Base-by-base conservation (phyloP, 2,888 invertebrate genomes). In the Trypoxylon attenuatum region DNA sequence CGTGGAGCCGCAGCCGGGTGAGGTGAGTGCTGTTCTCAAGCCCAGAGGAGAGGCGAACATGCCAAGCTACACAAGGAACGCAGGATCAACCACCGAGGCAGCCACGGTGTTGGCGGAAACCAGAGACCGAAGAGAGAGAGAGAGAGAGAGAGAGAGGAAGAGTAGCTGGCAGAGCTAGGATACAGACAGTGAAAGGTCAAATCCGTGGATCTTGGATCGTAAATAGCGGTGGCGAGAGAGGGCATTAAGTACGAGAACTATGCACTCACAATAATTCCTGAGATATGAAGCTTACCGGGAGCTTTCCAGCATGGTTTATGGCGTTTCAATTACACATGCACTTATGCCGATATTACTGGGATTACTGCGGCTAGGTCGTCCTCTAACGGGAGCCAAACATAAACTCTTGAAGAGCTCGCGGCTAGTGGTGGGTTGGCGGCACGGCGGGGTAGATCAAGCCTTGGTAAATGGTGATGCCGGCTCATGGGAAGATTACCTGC, bases 311-410 rank as follows among this genome's bases (percentile, higher is more conserved):
- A 50, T 47, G 70, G 69, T 73, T 72, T 69, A 77, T 68, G 73
- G 73, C 71, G 74, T 83, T 83, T 79, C 79, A 81, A 82, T 84
- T 81, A 82, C 76, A 73, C 76, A 54, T 66, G 72, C 75, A 77
- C 79, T 79, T 78, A 72, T 80, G 68, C 55, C 65, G 68, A 68
- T 74, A 78, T 82, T 78, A 77, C 69, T 72, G 69, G 63, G 1
- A 53, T 62, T 72, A 65, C 59, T 59, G 64, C n/a, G 54, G 39
- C 29, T 49, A 18, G 29, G 42, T 23, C 50, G 21, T 70, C 54
- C 56, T 47, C 60, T 49, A 19, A 29, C 5, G 21, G 27, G 45
- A 60, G 21, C 55, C 65, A 52, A 69, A 64, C 64, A 46, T 73
- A 63, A 73, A 70, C 66, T 73, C 58, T 69, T 49, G 43, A 67